Conservation (phyloP, 2,113 vertebrate species). For the Melanostigma gelatinosum region DNA sequence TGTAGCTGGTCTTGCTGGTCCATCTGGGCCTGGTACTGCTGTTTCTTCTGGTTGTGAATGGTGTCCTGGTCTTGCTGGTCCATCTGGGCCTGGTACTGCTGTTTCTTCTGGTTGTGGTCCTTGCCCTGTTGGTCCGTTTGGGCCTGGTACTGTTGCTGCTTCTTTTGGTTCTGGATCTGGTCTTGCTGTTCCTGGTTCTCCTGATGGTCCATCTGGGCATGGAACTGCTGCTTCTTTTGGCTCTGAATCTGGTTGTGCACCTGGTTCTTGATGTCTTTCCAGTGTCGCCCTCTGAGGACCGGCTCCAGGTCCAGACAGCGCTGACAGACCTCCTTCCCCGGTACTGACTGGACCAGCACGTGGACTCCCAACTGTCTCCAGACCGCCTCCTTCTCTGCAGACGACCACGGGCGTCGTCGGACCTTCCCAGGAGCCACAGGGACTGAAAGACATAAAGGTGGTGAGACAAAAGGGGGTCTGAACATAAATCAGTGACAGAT, state of each 20-base stretch:
- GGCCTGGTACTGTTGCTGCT: slow-evolving; percentile 26
- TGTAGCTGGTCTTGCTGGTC: slow-evolving; percentile 36
- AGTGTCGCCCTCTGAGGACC: slow-evolving; percentile 63
- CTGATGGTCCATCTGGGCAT: slow-evolving; percentile 57
- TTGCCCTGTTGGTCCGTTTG: background rate
- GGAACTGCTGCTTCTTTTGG: slow-evolving; percentile 73
- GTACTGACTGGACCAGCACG: slow-evolving; percentile 60
- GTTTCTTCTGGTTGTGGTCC: slow-evolving; percentile 12
- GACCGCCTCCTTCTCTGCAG: slow-evolving; percentile 69
- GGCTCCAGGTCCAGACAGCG: slow-evolving; percentile 69
- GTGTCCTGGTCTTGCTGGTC: background rate
- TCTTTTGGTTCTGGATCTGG: slow-evolving; percentile 47
- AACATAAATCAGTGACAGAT: background rate
- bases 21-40: background rate
- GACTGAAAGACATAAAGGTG: slow-evolving; percentile 13
- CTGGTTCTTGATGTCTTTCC: slow-evolving; percentile 75
- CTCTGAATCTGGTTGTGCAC: slow-evolving; percentile 74
- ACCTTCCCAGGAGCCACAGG: slow-evolving; percentile 33
- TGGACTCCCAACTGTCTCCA: slow-evolving; percentile 71
- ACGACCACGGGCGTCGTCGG: slow-evolving; percentile 51
- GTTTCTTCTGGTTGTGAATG: slow-evolving; percentile 7
- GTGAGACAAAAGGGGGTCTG: background rate
- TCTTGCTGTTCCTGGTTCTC: slow-evolving; percentile 29
- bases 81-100: background rate
- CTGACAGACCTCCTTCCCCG: slow-evolving; percentile 72